Percentiles rank a stretch among this genome's conserved stretches.
These are phyloP conservation scores for Cephus nigrinus DNA, from an alignment of 2,888 invertebrate species.

Conservation along the genomic window DNA sequence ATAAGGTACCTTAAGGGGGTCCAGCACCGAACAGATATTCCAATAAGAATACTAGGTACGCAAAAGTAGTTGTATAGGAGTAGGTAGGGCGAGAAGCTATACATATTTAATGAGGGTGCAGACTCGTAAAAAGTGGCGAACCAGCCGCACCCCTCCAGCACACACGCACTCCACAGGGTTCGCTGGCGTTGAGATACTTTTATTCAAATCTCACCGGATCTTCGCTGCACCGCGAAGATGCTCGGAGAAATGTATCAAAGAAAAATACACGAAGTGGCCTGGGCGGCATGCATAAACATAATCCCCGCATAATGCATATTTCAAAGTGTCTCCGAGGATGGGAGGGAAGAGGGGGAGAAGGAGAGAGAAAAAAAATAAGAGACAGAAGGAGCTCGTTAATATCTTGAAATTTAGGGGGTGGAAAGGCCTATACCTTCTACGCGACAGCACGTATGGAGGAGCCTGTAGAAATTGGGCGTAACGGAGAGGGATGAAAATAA, in stretches of 20 bases:
- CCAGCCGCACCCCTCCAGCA: slow-evolving; percentile 26
- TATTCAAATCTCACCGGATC: slow-evolving; percentile 62
- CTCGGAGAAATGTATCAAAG: slow-evolving; percentile 57
- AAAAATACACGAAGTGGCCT: slow-evolving; percentile 60
- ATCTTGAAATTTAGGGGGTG: too few species aligned
- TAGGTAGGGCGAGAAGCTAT: slow-evolving; percentile 53
- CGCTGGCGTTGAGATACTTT: slow-evolving; percentile 53
- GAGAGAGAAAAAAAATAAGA: too few species aligned
- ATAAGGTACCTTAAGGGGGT: not conserved
- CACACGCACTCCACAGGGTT: slow-evolving; percentile 35
- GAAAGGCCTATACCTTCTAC: too few species aligned
- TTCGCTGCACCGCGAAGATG: slow-evolving; percentile 32
- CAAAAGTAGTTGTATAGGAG: slow-evolving; percentile 24
- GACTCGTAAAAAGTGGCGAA: slow-evolving; percentile 57
- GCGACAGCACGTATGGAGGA: too few species aligned
- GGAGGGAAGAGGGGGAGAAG: too few species aligned
- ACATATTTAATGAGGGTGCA: slow-evolving; percentile 65
- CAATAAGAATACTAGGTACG: slow-evolving; percentile 21
- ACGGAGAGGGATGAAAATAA: too few species aligned
- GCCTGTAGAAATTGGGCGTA: too few species aligned
- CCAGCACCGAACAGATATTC: slow-evolving; percentile 33
- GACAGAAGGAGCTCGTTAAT: too few species aligned
- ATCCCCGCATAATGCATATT: slow-evolving; percentile 60
- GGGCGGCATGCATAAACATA: slow-evolving; percentile 62
- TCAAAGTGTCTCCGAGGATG: slow-evolving; percentile 48